Percentiles rank a stretch among this genome's conserved stretches.
Conservation (phyloP, 92 coral and sea anemone species). For the Porites divaricata region DNA sequence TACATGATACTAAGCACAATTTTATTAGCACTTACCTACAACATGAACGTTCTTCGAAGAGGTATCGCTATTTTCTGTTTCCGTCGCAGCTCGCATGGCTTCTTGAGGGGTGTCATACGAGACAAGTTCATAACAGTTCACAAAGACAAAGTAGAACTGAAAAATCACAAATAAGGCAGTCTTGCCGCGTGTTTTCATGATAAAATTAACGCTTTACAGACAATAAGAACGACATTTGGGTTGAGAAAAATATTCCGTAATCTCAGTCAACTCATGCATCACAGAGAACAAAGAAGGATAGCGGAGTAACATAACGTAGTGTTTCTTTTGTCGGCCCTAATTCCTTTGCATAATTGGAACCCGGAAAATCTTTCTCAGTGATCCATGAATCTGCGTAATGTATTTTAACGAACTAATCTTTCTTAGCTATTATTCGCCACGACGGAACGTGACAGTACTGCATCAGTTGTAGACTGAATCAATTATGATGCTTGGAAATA, state of each 20-base stretch:
- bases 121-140: not conserved
- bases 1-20: not conserved
- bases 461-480: too few relatives aligned
- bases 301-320: not conserved
- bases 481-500: too few relatives aligned
- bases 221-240: not conserved
- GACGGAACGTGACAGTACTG: not conserved
- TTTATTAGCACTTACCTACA: slow-evolving; percentile 15
- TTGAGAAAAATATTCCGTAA: not conserved
- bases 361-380: slow-evolving; percentile 29
- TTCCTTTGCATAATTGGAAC: slow-evolving; percentile 18
- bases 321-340: not conserved
- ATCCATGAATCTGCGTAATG: slow-evolving; percentile 14
- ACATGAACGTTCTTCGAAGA: not conserved
- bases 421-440: not conserved
- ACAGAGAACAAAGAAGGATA: not conserved
- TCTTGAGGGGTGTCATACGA: slow-evolving; percentile 32
- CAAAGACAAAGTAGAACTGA: not conserved
- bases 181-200: not conserved
- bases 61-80: not conserved
- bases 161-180: not conserved
- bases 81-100: slow-evolving; percentile 10
- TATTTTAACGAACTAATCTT: not conserved
- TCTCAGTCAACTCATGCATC: slow-evolving; percentile 3
- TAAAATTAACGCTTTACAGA: not conserved